Percentiles rank a stretch among this genome's conserved stretches.
Conservation (phyloP, 1,140 invertebrate genomes). For the Caenorhabditis elegans region DNA sequence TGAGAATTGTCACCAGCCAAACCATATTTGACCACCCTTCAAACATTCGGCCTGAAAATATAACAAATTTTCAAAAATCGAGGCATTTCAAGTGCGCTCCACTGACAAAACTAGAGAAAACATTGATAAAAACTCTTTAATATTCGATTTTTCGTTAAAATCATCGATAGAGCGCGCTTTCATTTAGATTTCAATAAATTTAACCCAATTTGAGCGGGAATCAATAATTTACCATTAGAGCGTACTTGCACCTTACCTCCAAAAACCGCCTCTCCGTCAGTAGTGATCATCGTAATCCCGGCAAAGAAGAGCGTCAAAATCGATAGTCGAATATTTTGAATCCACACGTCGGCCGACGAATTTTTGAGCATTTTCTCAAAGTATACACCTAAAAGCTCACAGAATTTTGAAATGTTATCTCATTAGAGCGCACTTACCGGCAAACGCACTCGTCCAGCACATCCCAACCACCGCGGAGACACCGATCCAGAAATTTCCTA, state of each 20-base stretch:
- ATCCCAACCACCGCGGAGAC: constrained; percentile 28
- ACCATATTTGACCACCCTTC: constrained; percentile 39
- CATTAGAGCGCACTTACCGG: neutral
- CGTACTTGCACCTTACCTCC: too few relatives aligned
- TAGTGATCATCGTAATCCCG: neutral
- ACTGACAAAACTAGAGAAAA: too few relatives aligned
- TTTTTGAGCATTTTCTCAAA: constrained; percentile 46
- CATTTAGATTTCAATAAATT: too few relatives aligned
- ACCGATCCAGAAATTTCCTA: constrained; percentile 8
- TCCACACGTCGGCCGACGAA: constrained; percentile 39
- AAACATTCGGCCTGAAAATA: constrained; percentile 37
- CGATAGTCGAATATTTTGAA: constrained; percentile 39
- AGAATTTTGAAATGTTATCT: neutral
- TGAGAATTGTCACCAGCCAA: constrained; percentile 42
- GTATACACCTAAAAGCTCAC: constrained; percentile 27
- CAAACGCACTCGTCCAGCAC: constrained; percentile 45
- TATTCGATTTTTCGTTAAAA: too few relatives aligned
- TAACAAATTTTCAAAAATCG: neutral
- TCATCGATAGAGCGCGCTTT: too few relatives aligned
- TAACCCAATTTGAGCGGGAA: too few relatives aligned
- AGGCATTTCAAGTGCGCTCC: neutral
- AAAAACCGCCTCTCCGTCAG: neutral
- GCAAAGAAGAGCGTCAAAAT: constrained; percentile 41
- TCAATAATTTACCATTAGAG: too few relatives aligned
- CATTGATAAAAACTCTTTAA: too few relatives aligned